A percentile compares a stretch with the other conserved stretches of the same genome.
These are phyloP conservation scores for Diuraphis noxia DNA, from an alignment of 1,140 invertebrate genomes.

Conservation along the genomic window DNA sequence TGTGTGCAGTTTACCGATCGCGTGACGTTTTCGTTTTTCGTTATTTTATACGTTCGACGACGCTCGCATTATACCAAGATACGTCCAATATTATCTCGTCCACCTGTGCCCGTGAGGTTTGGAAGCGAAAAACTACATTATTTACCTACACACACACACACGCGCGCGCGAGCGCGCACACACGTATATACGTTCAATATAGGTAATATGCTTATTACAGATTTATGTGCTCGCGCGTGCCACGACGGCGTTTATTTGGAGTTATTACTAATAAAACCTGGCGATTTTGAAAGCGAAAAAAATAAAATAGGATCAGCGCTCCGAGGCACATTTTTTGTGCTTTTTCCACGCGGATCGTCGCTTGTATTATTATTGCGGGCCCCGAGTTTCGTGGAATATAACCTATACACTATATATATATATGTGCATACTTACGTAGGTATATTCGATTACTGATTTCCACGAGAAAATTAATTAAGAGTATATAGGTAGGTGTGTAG, in stretches of 20 bases:
- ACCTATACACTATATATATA: no score
- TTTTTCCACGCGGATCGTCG: not conserved
- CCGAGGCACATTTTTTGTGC: not conserved
- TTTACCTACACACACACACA: not conserved
- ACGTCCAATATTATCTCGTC: not conserved
- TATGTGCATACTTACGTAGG: not conserved
- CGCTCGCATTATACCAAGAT: not conserved
- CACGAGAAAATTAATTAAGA: not conserved
- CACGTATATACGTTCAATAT: not conserved
- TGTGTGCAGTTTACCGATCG: not conserved
- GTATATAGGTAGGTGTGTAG: not conserved
- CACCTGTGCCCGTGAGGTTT: not conserved
- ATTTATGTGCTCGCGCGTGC: not conserved
- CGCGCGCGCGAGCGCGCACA: not conserved
- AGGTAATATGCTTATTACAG: not conserved
- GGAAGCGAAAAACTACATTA: not conserved
- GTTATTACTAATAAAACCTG: not conserved
- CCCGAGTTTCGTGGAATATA: not conserved
- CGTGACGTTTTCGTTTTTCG: slow-evolving; percentile 23
- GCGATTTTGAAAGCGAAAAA: not conserved
- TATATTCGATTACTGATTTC: not conserved
- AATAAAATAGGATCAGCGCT: not conserved
- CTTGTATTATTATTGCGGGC: no score
- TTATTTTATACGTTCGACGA: not conserved
- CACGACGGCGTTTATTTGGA: not conserved